Evolutionary conservation across 2,888 invertebrate species (phyloP).

Genomic region (Strigamia crassipes): DNA sequence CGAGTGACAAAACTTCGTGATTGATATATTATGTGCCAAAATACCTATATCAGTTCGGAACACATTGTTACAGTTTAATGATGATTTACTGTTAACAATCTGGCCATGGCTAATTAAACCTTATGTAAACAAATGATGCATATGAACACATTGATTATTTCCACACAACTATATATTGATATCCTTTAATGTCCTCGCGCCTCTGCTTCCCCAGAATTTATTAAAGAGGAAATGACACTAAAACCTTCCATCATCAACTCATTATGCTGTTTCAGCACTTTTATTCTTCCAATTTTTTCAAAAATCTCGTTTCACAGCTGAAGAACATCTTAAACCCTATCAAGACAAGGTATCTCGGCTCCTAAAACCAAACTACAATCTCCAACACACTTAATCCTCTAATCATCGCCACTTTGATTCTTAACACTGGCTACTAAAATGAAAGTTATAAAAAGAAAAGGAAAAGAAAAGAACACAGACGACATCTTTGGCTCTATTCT

Average conservation of each 20-base stretch:
- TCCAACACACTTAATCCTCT: slow-evolving; percentile 33
- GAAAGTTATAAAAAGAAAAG: slow-evolving; percentile 5
- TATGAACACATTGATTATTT: slow-evolving; percentile 38
- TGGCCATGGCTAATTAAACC: slow-evolving; percentile 42
- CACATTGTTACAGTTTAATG: slow-evolving; percentile 19
- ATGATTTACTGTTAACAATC: slow-evolving; percentile 32
- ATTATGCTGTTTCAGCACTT: slow-evolving; percentile 29
- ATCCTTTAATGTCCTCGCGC: slow-evolving; percentile 9
- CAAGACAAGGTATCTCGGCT: background rate
- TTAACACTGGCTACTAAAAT: slow-evolving; percentile 32
- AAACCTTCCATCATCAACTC: slow-evolving; percentile 6
- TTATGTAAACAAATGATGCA: slow-evolving; percentile 27
- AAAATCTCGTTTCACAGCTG: background rate
- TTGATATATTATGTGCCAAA: slow-evolving; percentile 19
- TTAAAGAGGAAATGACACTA: background rate
- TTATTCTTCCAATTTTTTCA: background rate
- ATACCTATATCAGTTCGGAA: slow-evolving; percentile 13
- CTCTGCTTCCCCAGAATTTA: background rate
- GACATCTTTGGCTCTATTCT: slow-evolving; percentile 39
- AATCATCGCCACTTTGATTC: slow-evolving; percentile 33
- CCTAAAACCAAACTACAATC: slow-evolving; percentile 20
- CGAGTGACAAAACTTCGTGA: background rate
- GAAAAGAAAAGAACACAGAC: slow-evolving; percentile 21
- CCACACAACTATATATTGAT: slow-evolving; percentile 25
- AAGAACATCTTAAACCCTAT: slow-evolving; percentile 5